Evolutionary conservation across 2,113 vertebrate species (phyloP).

Genomic region (Dendropsophus ebraccatus): DNA sequence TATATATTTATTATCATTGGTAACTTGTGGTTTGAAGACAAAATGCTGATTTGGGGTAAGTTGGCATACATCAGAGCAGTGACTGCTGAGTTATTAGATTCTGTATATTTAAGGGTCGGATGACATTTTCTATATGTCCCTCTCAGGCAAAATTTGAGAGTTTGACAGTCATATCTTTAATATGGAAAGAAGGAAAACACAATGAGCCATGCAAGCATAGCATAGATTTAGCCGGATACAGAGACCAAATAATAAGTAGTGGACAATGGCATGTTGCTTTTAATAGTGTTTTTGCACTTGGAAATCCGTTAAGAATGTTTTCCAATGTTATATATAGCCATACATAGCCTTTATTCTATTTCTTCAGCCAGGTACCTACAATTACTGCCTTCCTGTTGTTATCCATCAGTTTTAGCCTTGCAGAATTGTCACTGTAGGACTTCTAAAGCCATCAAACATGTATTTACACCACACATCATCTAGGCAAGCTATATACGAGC

Average conservation of each 20-base stretch:
- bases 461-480: slow-evolving; percentile 39
- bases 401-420: slow-evolving; percentile 21
- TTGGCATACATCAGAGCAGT: not conserved
- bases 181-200: not conserved
- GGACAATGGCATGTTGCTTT: not conserved
- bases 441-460: slow-evolving; percentile 40
- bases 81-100: not conserved
- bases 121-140: slow-evolving; percentile 5
- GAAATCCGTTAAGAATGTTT: not conserved
- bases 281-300: too few relatives aligned
- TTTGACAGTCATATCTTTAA: not conserved
- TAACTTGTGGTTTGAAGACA: not conserved
- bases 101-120: not conserved
- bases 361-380: slow-evolving; percentile 32
- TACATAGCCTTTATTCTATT: slow-evolving; percentile 12
- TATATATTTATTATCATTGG: not conserved
- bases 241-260: not conserved
- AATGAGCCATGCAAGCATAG: not conserved
- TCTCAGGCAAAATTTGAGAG: slow-evolving; percentile 14
- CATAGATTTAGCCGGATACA: too few relatives aligned
- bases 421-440: slow-evolving; percentile 43
- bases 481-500: not conserved
- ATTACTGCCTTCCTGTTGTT: slow-evolving; percentile 28
- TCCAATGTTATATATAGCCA: not conserved
- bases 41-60: not conserved